These are phyloP conservation scores for Oxyura jamaicensis DNA, from an alignment of 2,113 vertebrate genomes.

Conservation along the genomic window DNA sequence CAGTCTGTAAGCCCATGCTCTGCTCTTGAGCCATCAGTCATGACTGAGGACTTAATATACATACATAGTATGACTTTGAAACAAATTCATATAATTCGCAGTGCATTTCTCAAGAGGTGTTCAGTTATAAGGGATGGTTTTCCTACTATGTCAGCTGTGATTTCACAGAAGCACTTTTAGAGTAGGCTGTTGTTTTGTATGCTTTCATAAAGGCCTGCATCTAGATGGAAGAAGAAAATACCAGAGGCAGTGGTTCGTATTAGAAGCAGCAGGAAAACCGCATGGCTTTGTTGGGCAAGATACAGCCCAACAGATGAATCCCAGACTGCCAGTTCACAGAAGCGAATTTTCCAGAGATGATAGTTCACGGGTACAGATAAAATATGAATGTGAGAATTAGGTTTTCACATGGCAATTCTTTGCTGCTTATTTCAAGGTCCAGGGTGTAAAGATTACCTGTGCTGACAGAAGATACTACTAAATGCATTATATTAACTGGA, in stretches of 20 bases:
- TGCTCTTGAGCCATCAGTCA: neutral
- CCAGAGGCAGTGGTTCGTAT: neutral
- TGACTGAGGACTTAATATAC: neutral
- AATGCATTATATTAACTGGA: neutral
- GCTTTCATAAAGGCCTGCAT: neutral
- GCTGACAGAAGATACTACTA: neutral
- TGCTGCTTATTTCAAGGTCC: neutral
- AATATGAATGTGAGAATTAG: neutral
- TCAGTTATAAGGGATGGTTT: neutral
- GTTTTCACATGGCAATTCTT: neutral
- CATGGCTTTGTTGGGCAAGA: accelerated
- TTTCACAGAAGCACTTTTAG: neutral
- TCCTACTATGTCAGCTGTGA: neutral
- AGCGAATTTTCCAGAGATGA: neutral
- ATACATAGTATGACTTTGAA: neutral
- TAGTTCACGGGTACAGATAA: neutral
- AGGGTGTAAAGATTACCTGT: neutral
- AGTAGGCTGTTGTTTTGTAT: accelerated
- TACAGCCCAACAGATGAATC: neutral
- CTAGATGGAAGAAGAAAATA: neutral
- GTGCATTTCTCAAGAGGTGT: neutral
- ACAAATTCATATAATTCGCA: neutral
- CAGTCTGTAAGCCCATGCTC: neutral
- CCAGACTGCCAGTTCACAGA: neutral
- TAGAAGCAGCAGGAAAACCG: neutral